These are phyloP conservation scores for Psettodes erumei DNA, from an alignment of 2,113 vertebrate species.

Conservation along the genomic window DNA sequence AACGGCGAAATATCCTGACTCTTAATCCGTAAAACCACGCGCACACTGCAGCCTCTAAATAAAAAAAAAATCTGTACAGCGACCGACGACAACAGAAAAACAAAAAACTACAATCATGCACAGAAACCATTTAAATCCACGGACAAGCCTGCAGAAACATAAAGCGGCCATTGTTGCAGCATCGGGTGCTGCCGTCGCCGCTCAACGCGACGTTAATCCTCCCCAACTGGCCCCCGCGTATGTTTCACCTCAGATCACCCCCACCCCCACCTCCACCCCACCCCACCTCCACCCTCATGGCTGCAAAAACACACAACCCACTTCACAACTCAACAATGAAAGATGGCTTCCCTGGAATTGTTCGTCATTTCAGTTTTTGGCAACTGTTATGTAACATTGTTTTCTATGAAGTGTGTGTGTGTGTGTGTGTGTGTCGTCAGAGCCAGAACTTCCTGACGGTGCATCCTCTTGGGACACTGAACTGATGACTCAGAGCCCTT, in stretches of 20 bases:
- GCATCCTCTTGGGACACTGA: not conserved
- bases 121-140: constrained; percentile 5
- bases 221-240: constrained; percentile 59
- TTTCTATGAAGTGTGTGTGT: too few species aligned
- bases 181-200: constrained; percentile 12
- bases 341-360: too few species aligned
- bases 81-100: too few species aligned
- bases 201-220: constrained; percentile 60
- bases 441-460: too few species aligned
- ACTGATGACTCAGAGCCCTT: too few species aligned
- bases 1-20: not conserved
- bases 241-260: constrained; percentile 69
- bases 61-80: constrained; percentile 3
- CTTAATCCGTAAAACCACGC: constrained; percentile 2
- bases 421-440: too few species aligned
- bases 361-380: too few species aligned
- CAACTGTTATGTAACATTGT: too few species aligned
- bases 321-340: too few species aligned
- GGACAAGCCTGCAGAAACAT: constrained; percentile 19
- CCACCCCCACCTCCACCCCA: too few species aligned
- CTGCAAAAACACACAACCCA: too few species aligned
- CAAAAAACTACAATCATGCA: not conserved
- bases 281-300: too few species aligned
- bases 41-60: not conserved
- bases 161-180: constrained; percentile 47